phyloP scores from a whole-genome alignment of 2,797 vertebrate species.

The Philypnodon macrostomus region DNA sequence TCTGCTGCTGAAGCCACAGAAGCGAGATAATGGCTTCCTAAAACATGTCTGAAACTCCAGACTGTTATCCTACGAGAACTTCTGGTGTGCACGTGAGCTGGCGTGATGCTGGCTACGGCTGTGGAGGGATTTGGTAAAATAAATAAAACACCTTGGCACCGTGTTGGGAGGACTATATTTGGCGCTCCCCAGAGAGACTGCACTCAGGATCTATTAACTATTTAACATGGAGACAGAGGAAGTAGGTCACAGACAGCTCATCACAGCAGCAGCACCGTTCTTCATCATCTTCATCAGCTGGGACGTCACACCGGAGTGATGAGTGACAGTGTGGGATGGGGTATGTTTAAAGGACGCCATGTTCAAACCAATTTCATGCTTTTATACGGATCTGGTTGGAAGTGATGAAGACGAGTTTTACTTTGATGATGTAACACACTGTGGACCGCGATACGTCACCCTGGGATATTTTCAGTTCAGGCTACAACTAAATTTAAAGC shows the following conservation, averaged over 20 bases:
- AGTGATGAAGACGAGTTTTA: not conserved
- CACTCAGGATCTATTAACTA: constrained; percentile 77
- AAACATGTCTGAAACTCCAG: not conserved
- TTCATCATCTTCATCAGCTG: constrained; percentile 27
- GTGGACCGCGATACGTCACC: constrained; percentile 3
- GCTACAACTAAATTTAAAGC: constrained; percentile 3
- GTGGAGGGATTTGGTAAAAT: constrained; percentile 46
- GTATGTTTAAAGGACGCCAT: no score
- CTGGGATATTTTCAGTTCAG: constrained; percentile 25
- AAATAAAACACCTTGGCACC: constrained; percentile 63
- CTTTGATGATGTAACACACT: constrained; percentile 15
- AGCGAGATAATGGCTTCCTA: not conserved
- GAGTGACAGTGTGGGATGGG: constrained; percentile 3
- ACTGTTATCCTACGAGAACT: not conserved
- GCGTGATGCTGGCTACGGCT: constrained; percentile 7
- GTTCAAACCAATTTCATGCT: no score
- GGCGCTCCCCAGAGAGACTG: constrained; percentile 64
- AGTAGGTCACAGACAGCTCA: constrained; percentile 69
- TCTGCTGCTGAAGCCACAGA: not conserved
- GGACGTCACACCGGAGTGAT: constrained; percentile 12
- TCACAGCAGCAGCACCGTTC: constrained; percentile 34
- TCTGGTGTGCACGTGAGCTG: not conserved
- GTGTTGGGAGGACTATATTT: constrained; percentile 68
- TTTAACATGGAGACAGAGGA: constrained; percentile 71
- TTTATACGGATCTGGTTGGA: not conserved